Evolutionary conservation across 1,140 invertebrate genomes (phyloP).

Genomic region (Phocides pigmalion): DNA sequence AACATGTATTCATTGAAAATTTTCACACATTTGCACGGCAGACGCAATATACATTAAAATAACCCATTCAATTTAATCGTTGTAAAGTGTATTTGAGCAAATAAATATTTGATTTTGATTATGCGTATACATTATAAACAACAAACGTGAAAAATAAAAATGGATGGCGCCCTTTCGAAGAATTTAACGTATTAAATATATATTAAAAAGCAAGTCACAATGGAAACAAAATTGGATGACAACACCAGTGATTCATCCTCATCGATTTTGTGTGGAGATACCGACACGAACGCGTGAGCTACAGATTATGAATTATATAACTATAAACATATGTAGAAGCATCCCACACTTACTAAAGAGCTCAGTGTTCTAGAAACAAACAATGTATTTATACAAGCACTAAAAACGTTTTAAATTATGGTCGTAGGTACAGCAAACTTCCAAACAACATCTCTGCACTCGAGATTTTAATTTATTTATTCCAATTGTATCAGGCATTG

Average conservation of each 20-base stretch:
- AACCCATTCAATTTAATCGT: too few species aligned
- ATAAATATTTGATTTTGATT: too few species aligned
- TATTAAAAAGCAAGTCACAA: not conserved
- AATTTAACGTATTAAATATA: not conserved
- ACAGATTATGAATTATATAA: conserved; percentile 22
- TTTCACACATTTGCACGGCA: too few species aligned
- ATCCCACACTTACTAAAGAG: conserved; percentile 7
- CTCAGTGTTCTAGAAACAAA: conserved; percentile 12
- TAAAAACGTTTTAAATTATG: conserved; percentile 3
- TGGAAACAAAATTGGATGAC: conserved; percentile 4
- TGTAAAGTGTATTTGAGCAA: too few species aligned
- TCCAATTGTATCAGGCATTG: not conserved
- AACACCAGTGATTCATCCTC: not conserved
- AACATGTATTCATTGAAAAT: too few species aligned
- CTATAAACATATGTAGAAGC: conserved; percentile 8
- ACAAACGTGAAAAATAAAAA: too few species aligned
- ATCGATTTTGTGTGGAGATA: conserved; percentile 18
- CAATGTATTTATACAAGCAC: not conserved
- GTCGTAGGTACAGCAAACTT: not conserved
- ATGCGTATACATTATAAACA: too few species aligned
- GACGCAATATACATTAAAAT: too few species aligned
- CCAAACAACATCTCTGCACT: not conserved
- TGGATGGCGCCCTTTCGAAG: not conserved
- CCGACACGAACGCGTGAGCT: conserved; percentile 12
- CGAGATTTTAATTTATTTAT: not conserved